Evolutionary conservation across 2,888 invertebrate genomes (phyloP).

Genomic region (Meandrusa payeni): DNA sequence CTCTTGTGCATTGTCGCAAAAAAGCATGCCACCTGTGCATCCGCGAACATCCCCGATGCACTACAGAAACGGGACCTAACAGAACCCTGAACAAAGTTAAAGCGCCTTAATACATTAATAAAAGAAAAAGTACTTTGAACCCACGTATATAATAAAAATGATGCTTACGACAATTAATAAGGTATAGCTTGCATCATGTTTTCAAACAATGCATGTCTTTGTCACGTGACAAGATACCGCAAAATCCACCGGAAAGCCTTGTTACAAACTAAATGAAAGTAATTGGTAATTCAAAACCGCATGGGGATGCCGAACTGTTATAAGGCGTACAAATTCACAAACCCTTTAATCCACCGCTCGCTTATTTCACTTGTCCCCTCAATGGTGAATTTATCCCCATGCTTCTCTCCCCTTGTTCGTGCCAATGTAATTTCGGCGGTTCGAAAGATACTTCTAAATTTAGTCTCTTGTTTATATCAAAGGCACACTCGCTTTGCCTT

Average conservation of each 20-base stretch:
- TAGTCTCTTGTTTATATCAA: slow-evolving; percentile 14
- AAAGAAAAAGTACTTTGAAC: no score
- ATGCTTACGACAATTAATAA: no score
- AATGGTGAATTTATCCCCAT: slow-evolving; percentile 53
- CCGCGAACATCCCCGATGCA: no score
- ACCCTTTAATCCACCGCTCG: slow-evolving; percentile 75
- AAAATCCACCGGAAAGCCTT: slow-evolving; percentile 43
- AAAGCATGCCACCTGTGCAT: no score
- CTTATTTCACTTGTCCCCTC: slow-evolving; percentile 79
- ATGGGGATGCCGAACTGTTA: slow-evolving; percentile 57
- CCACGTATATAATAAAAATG: no score
- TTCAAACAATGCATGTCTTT: slow-evolving; percentile 2
- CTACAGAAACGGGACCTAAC: no score
- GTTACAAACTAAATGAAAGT: slow-evolving; percentile 67
- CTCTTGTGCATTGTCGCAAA: no score
- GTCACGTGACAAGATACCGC: slow-evolving; percentile 4
- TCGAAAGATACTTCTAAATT: slow-evolving; percentile 47
- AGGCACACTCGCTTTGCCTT: background rate
- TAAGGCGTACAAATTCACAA: slow-evolving; percentile 74
- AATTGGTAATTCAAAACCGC: slow-evolving; percentile 79
- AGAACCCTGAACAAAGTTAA: no score
- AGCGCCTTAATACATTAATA: no score
- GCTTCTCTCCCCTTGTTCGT: slow-evolving; percentile 41
- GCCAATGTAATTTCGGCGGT: slow-evolving; percentile 66
- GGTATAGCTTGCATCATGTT: no score